phyloP scores from a whole-genome alignment of 2,113 vertebrate genomes.

The Coptodon bakossiorum region DNA sequence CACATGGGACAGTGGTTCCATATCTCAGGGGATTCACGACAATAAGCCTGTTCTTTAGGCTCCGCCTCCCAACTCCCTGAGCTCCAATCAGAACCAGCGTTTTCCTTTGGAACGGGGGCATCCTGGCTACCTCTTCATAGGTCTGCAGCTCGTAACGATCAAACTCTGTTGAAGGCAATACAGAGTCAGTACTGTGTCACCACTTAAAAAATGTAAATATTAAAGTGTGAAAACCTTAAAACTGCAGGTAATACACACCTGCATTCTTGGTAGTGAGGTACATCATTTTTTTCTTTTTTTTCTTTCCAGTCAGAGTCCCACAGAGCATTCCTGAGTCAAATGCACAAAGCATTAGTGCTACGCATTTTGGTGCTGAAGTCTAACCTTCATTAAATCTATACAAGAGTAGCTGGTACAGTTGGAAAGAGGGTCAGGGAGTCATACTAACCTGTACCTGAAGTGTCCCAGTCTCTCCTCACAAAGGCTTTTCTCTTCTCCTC shows the following conservation, averaged over 20 bases:
- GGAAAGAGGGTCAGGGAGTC: not conserved
- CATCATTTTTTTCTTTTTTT: slow-evolving; percentile 99
- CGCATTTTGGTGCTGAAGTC: not conserved
- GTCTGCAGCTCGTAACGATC: slow-evolving; percentile 98
- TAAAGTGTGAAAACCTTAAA: not conserved
- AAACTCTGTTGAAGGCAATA: slow-evolving; percentile 78
- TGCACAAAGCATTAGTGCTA: not conserved
- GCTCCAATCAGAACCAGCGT: slow-evolving; percentile 94
- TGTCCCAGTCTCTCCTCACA: slow-evolving; percentile 90
- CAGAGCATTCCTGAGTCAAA: slow-evolving; percentile 84
- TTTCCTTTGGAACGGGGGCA: slow-evolving; percentile 98
- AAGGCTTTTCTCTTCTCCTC: slow-evolving; percentile 99
- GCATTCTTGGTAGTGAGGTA: slow-evolving; percentile 97
- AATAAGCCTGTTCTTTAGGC: slow-evolving; percentile 95
- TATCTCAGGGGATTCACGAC: slow-evolving; percentile 88
- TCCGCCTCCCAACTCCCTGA: slow-evolving; percentile 94
- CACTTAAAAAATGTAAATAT: not conserved
- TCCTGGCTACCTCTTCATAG: slow-evolving; percentile 94
- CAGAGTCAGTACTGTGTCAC: not conserved
- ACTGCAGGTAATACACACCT: slow-evolving; percentile 66
- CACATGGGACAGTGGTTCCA: slow-evolving; percentile 97
- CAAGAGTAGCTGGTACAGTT: not conserved
- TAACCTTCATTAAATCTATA: not conserved
- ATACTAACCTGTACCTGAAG: slow-evolving; percentile 69
- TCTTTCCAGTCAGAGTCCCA: slow-evolving; percentile 85